phyloP scores from a whole-genome alignment of 2,888 invertebrate species.

The Eupithecia insigniata region DNA sequence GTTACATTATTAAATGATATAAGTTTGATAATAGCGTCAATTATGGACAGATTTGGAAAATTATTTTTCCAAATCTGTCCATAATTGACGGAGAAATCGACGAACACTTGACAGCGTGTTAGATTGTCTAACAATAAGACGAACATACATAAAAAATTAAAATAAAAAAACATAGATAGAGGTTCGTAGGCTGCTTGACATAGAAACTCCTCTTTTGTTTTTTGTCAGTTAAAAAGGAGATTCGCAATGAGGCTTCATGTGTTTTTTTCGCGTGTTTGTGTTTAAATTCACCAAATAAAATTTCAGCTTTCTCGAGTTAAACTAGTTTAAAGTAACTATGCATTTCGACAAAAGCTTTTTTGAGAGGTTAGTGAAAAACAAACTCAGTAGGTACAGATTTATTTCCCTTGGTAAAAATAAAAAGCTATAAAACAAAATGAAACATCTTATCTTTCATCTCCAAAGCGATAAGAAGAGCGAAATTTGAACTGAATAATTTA shows the following conservation, averaged over 20 bases:
- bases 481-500: not conserved
- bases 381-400: not conserved
- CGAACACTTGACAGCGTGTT: too few relatives aligned
- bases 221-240: too few relatives aligned
- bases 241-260: not conserved
- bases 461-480: not conserved
- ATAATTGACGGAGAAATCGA: too few relatives aligned
- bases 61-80: too few relatives aligned
- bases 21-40: too few relatives aligned
- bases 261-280: not conserved
- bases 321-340: not conserved
- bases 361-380: not conserved
- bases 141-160: too few relatives aligned
- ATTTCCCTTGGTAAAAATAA: slow-evolving; percentile 3
- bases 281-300: not conserved
- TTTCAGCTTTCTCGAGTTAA: not conserved
- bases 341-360: not conserved
- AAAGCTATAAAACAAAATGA: slow-evolving; percentile 5
- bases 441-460: not conserved
- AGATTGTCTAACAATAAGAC: too few relatives aligned
- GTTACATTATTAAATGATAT: too few relatives aligned
- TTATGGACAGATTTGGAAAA: too few relatives aligned
- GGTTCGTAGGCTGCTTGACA: too few relatives aligned
- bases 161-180: too few relatives aligned
- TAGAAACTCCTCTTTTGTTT: too few relatives aligned